Evolutionary conservation across 2,888 invertebrate genomes (phyloP).

Genomic region (Hypolimnas misippus): DNA sequence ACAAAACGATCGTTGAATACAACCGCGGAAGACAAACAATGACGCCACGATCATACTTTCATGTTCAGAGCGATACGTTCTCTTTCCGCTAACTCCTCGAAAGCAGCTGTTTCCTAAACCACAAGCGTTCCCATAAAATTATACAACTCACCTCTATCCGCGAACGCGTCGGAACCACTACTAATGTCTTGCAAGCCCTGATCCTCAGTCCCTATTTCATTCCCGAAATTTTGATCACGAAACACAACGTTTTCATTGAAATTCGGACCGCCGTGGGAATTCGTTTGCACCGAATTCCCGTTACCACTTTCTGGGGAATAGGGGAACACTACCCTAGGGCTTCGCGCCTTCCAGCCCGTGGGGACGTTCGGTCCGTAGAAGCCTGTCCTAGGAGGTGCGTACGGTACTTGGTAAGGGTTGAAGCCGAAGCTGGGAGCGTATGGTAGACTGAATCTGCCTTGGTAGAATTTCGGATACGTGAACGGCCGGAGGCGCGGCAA

Average conservation of each 20-base stretch:
- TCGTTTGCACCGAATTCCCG: constrained; percentile 66
- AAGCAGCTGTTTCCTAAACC: constrained; percentile 11
- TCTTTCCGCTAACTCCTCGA: constrained; percentile 26
- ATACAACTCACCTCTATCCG: constrained; percentile 86
- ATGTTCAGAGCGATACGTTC: too few species aligned
- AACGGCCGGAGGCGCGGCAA: constrained; percentile 54
- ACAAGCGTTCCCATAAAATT: constrained; percentile 1
- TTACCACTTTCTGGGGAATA: constrained; percentile 65
- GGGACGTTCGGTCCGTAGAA: constrained; percentile 53
- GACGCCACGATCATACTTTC: constrained; percentile 12
- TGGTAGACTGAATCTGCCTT: constrained; percentile 65
- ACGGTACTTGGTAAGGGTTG: constrained; percentile 58
- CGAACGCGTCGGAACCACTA: constrained; percentile 79
- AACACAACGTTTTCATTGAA: constrained; percentile 79
- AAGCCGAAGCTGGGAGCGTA: constrained; percentile 71
- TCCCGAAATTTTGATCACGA: constrained; percentile 85
- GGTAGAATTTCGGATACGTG: constrained; percentile 62
- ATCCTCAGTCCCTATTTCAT: constrained; percentile 84
- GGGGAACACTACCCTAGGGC: constrained; percentile 78
- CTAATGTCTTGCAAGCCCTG: constrained; percentile 86
- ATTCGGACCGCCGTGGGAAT: constrained; percentile 69
- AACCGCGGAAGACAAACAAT: constrained; percentile 30
- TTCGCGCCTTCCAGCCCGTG: constrained; percentile 74
- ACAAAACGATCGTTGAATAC: constrained; percentile 8
- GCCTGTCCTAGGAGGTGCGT: constrained; percentile 63